Evolutionary conservation across 2,888 invertebrate genomes (phyloP).

Genomic region (Crematogaster levior): DNA sequence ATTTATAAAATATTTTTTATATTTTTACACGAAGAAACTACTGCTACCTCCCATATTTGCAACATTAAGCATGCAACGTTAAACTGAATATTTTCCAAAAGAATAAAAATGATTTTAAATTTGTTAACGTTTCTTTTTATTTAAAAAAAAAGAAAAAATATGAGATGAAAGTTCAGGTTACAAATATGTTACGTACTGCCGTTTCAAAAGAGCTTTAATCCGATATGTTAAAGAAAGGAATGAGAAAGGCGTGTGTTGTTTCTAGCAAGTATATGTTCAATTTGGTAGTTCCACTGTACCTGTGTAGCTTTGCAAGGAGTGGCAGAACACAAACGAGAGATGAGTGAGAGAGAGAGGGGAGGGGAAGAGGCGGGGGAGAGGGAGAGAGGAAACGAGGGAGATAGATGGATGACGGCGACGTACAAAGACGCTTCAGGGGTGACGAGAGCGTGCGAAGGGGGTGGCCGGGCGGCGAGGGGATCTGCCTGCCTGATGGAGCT

Average conservation of each 20-base stretch:
- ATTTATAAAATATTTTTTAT: neutral
- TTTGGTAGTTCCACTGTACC: constrained; percentile 46
- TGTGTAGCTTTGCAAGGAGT: constrained; percentile 29
- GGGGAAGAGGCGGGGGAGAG: constrained; percentile 17
- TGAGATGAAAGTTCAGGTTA: neutral
- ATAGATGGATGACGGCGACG: constrained; percentile 58
- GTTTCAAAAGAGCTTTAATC: neutral
- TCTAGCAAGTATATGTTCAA: constrained; percentile 30
- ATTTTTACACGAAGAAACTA: neutral
- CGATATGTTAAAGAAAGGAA: neutral
- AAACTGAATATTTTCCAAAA: neutral
- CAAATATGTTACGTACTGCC: neutral
- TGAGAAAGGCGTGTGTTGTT: neutral
- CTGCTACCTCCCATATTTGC: neutral
- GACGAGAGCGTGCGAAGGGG: constrained; percentile 60
- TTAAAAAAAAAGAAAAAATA: neutral
- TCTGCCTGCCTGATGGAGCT: constrained; percentile 82
- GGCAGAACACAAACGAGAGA: constrained; percentile 37
- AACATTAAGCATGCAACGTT: neutral
- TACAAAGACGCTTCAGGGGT: constrained; percentile 68
- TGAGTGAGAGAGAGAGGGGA: neutral
- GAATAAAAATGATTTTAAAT: neutral
- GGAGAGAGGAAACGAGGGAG: constrained; percentile 31
- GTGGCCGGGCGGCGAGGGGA: constrained; percentile 66
- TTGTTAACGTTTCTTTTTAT: neutral